Base-by-base conservation (phyloP, 2,888 invertebrate species). In the Balanococcus diminutus region DNA sequence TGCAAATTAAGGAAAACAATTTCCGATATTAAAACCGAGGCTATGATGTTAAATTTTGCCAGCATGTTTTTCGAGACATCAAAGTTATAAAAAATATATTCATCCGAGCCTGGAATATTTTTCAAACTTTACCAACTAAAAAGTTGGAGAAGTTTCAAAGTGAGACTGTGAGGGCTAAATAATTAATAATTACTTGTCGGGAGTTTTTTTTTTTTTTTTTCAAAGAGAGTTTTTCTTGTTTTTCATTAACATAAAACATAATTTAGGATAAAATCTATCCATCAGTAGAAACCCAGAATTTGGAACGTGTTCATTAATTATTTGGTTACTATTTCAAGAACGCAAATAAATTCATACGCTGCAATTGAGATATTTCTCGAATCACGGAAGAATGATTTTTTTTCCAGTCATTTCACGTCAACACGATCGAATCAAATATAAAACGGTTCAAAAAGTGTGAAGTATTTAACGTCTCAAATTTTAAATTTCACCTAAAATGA, bases 131-230 rank as follows among this genome's bases (percentile, higher is more conserved):
- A 28, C 28, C 67, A 31, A 67, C 67, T 67, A 14, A 19, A n/a
- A 67, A 67, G 67, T 67, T 67, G 28, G 19, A 56, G 67, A 67
- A 67, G 67, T 67, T 67, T 67, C 67, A 28, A 67, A 67, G 67
- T 28, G 67, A 67, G 67, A 67, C 67, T 28, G 56, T 56, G 67
- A 67, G 14, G 28, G 28, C 28, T 67, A 28, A 67, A 67, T 67
- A 67, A 67, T 67, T 67, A 67, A 67, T 67, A 67, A 67, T 67
- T 67, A 67, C 67, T 67, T 6, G 28, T 1, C 22, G 1, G 28
- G 16, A 11, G 67, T 67, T 67, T 67, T 67, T 28, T 56, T 56
- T 67, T 67, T 28, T 56, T 56, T 56, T 19, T 19, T 9, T 56
- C 46, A 46, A 46, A 46, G 46, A 46, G 25, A 25, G 8, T 67